Evolutionary conservation across 2,797 vertebrate genomes (phyloP).

Genomic region (Microchirus variegatus): DNA sequence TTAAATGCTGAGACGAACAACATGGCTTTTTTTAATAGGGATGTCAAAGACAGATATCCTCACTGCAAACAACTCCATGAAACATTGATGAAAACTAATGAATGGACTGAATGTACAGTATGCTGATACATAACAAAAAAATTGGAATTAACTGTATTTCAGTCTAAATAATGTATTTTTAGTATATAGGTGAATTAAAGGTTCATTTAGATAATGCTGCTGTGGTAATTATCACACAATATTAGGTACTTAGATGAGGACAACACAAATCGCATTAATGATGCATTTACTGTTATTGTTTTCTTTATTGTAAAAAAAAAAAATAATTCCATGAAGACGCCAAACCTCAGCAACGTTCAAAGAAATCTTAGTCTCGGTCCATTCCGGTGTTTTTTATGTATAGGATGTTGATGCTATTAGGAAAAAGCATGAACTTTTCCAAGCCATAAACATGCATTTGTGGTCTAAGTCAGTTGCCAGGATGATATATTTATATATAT

Average conservation of each 20-base stretch:
- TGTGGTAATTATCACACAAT: not conserved
- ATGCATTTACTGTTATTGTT: not conserved
- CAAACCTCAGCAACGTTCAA: no score
- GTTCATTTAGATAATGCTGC: not conserved
- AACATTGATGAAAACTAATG: conserved; percentile 6
- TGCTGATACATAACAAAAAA: not conserved
- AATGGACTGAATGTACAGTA: not conserved
- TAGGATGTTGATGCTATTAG: no score
- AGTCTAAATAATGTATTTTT: not conserved
- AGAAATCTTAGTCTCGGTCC: no score
- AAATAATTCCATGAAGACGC: not conserved
- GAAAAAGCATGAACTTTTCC: no score
- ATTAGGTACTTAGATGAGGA: not conserved
- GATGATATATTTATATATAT: no score
- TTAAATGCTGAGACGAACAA: not conserved
- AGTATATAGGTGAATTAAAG: not conserved
- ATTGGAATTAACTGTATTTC: not conserved
- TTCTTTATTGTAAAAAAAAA: not conserved
- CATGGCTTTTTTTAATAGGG: not conserved
- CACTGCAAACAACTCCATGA: conserved; percentile 6
- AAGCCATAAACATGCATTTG: no score
- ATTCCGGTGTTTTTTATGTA: no score
- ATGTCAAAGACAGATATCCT: conserved; percentile 9
- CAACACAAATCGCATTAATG: not conserved
- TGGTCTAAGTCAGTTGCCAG: no score